Percentiles rank a stretch among this genome's conserved stretches.
Evolutionary conservation across 2,797 vertebrate species (phyloP).

Genomic region (Schizopygopsis malacanthus): DNA sequence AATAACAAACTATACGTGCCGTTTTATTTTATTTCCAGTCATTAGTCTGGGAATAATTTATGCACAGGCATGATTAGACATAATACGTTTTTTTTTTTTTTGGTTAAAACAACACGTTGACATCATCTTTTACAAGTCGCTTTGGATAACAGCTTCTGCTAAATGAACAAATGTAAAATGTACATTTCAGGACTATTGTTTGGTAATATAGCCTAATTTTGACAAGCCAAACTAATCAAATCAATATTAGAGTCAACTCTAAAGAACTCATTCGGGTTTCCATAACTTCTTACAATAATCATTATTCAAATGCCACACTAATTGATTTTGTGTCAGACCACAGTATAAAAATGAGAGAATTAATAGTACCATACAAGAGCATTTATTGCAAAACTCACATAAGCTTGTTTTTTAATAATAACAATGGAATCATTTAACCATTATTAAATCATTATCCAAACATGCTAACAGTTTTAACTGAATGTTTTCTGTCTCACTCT

Average conservation of each 20-base stretch:
- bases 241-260: not conserved
- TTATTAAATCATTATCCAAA: not conserved
- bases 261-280: slow-evolving; percentile 17
- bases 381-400: not conserved
- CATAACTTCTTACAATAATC: slow-evolving; percentile 5
- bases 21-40: not conserved
- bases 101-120: not conserved
- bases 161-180: not conserved
- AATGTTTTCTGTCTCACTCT: not conserved
- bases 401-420: not conserved
- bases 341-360: slow-evolving; percentile 1
- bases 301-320: slow-evolving; percentile 23
- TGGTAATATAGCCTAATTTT: slow-evolving; percentile 5
- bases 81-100: not conserved
- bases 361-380: not conserved
- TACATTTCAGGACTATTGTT: not conserved
- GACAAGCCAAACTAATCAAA: slow-evolving; percentile 20
- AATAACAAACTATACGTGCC: not conserved
- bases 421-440: not conserved
- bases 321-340: slow-evolving; percentile 12
- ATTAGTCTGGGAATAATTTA: not conserved
- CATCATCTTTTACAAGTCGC: not conserved
- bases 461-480: not conserved
- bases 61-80: not conserved
- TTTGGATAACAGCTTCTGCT: not conserved